Conservation (phyloP, 1,140 invertebrate species). For the Monomorium pharaonis region DNA sequence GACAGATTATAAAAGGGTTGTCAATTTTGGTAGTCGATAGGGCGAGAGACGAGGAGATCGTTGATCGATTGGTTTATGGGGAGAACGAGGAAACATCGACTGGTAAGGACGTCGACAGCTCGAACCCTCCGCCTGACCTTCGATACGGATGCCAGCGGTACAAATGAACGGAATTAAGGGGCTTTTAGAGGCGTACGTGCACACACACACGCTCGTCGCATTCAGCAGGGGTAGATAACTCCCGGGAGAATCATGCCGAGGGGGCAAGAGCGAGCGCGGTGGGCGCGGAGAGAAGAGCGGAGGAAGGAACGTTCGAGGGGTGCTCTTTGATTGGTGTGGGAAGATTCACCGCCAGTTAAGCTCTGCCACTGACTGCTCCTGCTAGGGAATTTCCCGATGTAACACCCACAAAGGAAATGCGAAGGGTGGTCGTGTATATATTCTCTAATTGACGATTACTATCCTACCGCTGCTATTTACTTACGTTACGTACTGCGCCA, state of each 20-base stretch:
- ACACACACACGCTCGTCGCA: slow-evolving; percentile 46
- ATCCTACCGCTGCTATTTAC: slow-evolving; percentile 46
- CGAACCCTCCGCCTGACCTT: slow-evolving; percentile 68
- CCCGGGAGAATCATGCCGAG: slow-evolving; percentile 76
- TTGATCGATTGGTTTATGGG: slow-evolving; percentile 62
- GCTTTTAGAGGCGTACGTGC: slow-evolving; percentile 74
- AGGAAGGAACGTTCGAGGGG: slow-evolving; percentile 74
- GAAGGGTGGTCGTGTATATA: slow-evolving; percentile 43
- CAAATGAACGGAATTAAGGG: slow-evolving; percentile 80
- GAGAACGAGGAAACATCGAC: slow-evolving; percentile 34
- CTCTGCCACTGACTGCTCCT: slow-evolving; percentile 70
- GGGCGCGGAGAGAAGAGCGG: slow-evolving; percentile 13
- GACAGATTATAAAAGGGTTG: slow-evolving; percentile 26
- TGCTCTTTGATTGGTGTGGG: slow-evolving; percentile 84
- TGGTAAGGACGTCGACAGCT: slow-evolving; percentile 61
- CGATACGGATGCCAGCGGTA: slow-evolving; percentile 74
- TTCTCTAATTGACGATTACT: slow-evolving; percentile 58
- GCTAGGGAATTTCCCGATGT: slow-evolving; percentile 73
- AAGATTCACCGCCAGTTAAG: slow-evolving; percentile 80
- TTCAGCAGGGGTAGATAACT: slow-evolving; percentile 79
- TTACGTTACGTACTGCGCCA: slow-evolving; percentile 16
- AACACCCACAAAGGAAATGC: slow-evolving; percentile 39
- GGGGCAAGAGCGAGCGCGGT: slow-evolving; percentile 61
- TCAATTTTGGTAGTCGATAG: background rate
- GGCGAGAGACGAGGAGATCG: slow-evolving; percentile 5